Percentiles rank a stretch among this genome's conserved stretches.
Evolutionary conservation across 2,888 invertebrate species (phyloP).

Genomic region (Netelia inedita): DNA sequence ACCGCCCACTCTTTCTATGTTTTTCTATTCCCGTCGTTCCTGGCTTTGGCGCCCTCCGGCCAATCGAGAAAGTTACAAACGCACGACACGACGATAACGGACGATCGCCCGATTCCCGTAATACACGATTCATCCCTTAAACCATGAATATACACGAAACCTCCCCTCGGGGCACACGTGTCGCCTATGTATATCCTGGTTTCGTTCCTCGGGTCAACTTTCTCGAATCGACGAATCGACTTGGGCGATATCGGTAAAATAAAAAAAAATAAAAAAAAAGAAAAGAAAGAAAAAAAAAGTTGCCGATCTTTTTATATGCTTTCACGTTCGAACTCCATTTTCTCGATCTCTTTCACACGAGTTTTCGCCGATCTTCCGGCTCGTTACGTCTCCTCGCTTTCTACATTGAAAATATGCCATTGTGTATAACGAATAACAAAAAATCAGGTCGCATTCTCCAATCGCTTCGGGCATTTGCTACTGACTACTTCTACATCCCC

Average conservation of each 20-base stretch:
- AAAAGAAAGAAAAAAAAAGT: background rate
- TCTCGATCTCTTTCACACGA: background rate
- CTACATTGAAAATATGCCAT: slow-evolving; percentile 32
- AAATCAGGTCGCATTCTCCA: slow-evolving; percentile 46
- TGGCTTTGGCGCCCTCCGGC: too few relatives aligned
- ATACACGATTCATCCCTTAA: too few relatives aligned
- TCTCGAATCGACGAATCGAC: slow-evolving; percentile 2
- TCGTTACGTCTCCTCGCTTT: background rate
- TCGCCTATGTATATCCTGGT: too few relatives aligned
- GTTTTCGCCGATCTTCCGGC: slow-evolving; percentile 7
- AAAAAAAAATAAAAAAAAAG: background rate
- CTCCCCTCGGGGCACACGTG: too few relatives aligned
- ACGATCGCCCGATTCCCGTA: too few relatives aligned
- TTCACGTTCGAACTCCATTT: background rate
- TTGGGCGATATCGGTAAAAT: background rate
- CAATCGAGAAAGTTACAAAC: too few relatives aligned
- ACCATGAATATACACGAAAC: too few relatives aligned
- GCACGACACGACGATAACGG: too few relatives aligned
- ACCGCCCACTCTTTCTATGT: too few relatives aligned
- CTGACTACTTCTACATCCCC: background rate
- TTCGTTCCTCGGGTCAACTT: too few relatives aligned
- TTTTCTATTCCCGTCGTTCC: too few relatives aligned
- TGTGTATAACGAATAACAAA: slow-evolving; percentile 32
- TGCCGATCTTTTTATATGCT: background rate
- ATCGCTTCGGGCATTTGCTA: slow-evolving; percentile 25